Percentiles rank a stretch among this genome's conserved stretches.
phyloP scores from a whole-genome alignment of 2,888 invertebrate genomes.

The Drosophila prostipennis region DNA sequence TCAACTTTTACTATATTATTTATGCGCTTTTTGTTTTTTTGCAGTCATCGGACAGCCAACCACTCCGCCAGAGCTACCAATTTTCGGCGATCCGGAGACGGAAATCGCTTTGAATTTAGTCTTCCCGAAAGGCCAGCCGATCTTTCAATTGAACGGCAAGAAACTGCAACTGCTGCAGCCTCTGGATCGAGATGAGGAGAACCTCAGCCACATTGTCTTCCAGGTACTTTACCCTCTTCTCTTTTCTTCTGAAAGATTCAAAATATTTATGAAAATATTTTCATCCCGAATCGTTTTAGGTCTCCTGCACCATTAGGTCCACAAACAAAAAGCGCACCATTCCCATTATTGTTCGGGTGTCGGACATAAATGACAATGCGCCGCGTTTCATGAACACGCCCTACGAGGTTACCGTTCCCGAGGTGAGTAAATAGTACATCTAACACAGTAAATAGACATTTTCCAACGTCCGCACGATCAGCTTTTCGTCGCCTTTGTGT shows the following conservation, averaged over 20 bases:
- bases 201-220: conserved; percentile 94
- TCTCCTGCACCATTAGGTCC: conserved; percentile 92
- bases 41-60: conserved; percentile 93
- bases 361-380: conserved; percentile 95
- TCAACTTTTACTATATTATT: conserved; percentile 23
- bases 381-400: conserved; percentile 93
- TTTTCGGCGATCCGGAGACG: conserved; percentile 92
- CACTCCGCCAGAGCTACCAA: conserved; percentile 91
- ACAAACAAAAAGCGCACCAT: conserved; percentile 93
- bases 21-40: conserved; percentile 81
- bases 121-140: conserved; percentile 91
- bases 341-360: conserved; percentile 94
- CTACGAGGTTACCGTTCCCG: conserved; percentile 92
- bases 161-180: conserved; percentile 91
- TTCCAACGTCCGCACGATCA: conserved; percentile 39
- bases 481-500: conserved; percentile 32
- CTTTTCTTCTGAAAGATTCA: neutral
- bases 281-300: conserved; percentile 85
- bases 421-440: conserved; percentile 87
- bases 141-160: conserved; percentile 93
- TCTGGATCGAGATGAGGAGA: conserved; percentile 93
- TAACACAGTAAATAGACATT: conserved; percentile 74
- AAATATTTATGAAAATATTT: conserved; percentile 10
- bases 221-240: conserved; percentile 87
- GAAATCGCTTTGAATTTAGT: conserved; percentile 91